Evolutionary conservation across 2,113 vertebrate species (phyloP).

Genomic region (Python bivittatus): DNA sequence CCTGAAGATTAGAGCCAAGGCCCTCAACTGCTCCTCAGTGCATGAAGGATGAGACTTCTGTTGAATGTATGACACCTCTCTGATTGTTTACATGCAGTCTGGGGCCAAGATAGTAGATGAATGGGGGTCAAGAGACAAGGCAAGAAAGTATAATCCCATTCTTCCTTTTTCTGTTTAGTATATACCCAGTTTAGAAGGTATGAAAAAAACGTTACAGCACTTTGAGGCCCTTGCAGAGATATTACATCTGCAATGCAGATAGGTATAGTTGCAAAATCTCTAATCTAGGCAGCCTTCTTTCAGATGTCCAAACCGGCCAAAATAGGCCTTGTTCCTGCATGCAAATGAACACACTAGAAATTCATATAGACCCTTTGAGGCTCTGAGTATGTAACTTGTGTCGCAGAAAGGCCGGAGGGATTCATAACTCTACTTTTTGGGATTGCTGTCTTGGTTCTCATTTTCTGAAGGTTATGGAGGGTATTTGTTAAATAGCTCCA

Average conservation of each 20-base stretch:
- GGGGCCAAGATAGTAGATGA: background rate
- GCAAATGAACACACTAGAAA: background rate
- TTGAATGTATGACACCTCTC: background rate
- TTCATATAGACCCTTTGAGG: background rate
- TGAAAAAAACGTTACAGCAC: background rate
- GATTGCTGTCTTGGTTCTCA: background rate
- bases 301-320: background rate
- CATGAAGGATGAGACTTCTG: background rate
- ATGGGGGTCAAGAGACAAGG: background rate
- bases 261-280: background rate
- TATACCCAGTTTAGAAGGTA: background rate
- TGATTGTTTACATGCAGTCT: background rate
- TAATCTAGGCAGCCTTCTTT: background rate
- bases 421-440: background rate
- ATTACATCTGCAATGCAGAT: background rate
- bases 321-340: background rate
- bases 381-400: background rate
- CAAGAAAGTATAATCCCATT: background rate
- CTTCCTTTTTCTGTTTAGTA: background rate
- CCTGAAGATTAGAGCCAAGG: background rate
- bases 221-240: background rate
- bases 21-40: background rate
- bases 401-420: background rate
- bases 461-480: background rate
- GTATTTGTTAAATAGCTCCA: background rate